Evolutionary conservation across 2,113 vertebrate genomes (phyloP).

Genomic region (Aspidoscelis tigris): DNA sequence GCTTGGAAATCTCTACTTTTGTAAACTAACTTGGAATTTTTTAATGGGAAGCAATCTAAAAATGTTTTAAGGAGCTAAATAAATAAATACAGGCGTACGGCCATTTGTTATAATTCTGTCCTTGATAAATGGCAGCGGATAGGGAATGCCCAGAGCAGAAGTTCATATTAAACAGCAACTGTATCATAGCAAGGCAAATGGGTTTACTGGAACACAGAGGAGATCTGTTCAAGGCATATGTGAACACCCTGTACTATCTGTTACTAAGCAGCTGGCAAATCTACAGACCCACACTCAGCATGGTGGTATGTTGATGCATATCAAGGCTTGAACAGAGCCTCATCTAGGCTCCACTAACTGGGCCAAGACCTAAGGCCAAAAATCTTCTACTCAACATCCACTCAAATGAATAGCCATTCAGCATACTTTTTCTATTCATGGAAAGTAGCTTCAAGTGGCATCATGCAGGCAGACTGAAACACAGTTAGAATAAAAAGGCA

Average conservation of each 20-base stretch:
- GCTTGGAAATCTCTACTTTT: too few relatives aligned
- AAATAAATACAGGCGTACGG: too few relatives aligned
- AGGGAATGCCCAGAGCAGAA: neutral
- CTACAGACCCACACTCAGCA: neutral
- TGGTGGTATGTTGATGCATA: neutral
- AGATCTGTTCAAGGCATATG: neutral
- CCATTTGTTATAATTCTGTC: neutral
- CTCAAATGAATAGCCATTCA: neutral
- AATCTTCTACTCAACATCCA: neutral
- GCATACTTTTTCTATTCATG: too few relatives aligned
- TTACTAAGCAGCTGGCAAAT: conserved; percentile 3
- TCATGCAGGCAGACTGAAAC: neutral
- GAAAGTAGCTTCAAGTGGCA: neutral
- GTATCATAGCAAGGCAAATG: neutral
- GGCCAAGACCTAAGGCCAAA: neutral
- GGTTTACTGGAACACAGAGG: neutral
- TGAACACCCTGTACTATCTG: neutral
- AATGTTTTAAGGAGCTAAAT: too few relatives aligned
- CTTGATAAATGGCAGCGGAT: too few relatives aligned
- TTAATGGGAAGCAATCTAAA: too few relatives aligned
- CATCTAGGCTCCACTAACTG: neutral
- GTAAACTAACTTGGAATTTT: too few relatives aligned
- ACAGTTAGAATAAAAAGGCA: neutral
- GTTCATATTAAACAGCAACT: neutral
- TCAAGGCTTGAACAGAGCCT: neutral